Evolutionary conservation across 2,113 vertebrate genomes (phyloP), one percentile per base, ranked within the genome.

Genomic region (Notothenia rossii): DNA sequence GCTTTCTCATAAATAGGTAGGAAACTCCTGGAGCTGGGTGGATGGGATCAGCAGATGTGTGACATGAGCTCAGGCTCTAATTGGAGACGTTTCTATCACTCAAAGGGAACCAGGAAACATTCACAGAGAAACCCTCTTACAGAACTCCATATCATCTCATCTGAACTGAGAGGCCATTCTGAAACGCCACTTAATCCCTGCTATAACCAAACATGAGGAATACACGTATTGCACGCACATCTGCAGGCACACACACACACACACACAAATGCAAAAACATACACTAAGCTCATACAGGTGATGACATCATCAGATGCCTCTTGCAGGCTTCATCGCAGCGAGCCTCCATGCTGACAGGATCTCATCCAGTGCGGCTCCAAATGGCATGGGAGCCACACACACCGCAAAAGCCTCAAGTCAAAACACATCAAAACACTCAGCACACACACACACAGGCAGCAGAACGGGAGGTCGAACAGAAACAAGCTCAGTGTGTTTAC

Each of bases 1-100:
- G 91, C 91, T 94, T 94, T 95, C 93, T 95, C 94, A 92, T 93
- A 92, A 94, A 94, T 93, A 95, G 93, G 93, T 94, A 95, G 90
- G 92, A 93, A 92, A 95, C 91, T 95, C 91, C 91, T 89, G 87
- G 86, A 92, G 91, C 86, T 72, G 90, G 68, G 79, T 82, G 90
- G 88, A 95, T 93, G 90, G 92, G 86, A 93, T 94, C 91, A 91
- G 80, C 93, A 94, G 94, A 94, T 95, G 93, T 94, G 92, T 90
- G 91, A 94, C 91, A 85, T 89, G 90, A 90, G 83, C 74, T 84
- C 88, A 83, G 85, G 54, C 72, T 90, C 90, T 90, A 86, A 93
- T 89, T 88, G 92, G 88, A 92, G 88, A 90, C 79, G 89, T 92
- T 88, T 94, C 84, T 75, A 88, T 92, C 89, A 86, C 81, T 91